Percentiles rank a stretch among this genome's conserved stretches.
Evolutionary conservation across 2,797 vertebrate genomes (phyloP).

Genomic region (Setipinna tenuifilis): DNA sequence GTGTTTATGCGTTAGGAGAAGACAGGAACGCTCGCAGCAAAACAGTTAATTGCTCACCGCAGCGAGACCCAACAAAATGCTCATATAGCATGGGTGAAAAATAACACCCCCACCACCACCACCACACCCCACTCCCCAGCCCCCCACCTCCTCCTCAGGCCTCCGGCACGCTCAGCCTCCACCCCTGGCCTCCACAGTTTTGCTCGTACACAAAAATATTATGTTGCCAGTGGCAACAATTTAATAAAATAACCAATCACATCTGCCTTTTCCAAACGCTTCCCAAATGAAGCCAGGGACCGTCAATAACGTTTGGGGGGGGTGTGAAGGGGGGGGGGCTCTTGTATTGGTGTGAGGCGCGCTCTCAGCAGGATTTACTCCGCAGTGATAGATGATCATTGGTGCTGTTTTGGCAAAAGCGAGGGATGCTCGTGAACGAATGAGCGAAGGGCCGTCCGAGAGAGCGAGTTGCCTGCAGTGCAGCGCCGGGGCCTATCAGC

Average conservation of each 20-base stretch:
- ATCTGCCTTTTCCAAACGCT: slow-evolving; percentile 71
- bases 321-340: slow-evolving; percentile 52
- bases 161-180: slow-evolving; percentile 45
- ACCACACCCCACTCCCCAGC: background rate
- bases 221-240: slow-evolving; percentile 77
- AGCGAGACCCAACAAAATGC: slow-evolving; percentile 70
- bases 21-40: slow-evolving; percentile 67
- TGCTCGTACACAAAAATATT: slow-evolving; percentile 73
- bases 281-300: slow-evolving; percentile 69
- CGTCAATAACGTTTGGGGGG: slow-evolving; percentile 50
- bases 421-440: slow-evolving; percentile 70
- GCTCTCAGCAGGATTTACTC: slow-evolving; percentile 70
- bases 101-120: slow-evolving; percentile 57
- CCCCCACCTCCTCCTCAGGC: slow-evolving; percentile 43
- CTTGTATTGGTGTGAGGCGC: slow-evolving; percentile 68
- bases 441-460: slow-evolving; percentile 50
- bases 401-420: slow-evolving; percentile 81
- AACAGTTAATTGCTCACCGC: slow-evolving; percentile 75
- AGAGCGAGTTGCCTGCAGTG: slow-evolving; percentile 59
- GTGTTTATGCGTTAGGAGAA: slow-evolving; percentile 60
- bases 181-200: slow-evolving; percentile 67
- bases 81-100: slow-evolving; percentile 64
- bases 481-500: slow-evolving; percentile 72
- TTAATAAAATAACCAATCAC: slow-evolving; percentile 77
- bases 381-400: slow-evolving; percentile 74